phyloP scores from a whole-genome alignment of 1,140 invertebrate genomes.

The Temnothorax curvispinosus region DNA sequence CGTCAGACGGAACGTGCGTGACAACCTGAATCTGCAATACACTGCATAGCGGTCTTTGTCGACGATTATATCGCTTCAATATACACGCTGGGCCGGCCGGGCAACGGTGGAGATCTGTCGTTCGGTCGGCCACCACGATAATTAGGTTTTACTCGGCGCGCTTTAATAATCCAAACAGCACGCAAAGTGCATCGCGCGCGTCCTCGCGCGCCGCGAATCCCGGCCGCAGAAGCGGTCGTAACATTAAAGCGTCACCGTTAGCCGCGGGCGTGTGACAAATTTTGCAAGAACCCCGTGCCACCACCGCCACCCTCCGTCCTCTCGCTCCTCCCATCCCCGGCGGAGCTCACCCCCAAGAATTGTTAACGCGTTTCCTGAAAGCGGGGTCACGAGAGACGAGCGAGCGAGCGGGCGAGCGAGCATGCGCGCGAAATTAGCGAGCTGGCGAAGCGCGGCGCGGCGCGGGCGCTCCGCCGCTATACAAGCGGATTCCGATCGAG shows the following conservation, averaged over 20 bases:
- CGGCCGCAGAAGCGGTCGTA: constrained; percentile 9
- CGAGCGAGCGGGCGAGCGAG: background rate
- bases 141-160: constrained; percentile 71
- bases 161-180: constrained; percentile 72
- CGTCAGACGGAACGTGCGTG: constrained; percentile 6
- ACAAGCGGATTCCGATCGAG: constrained; percentile 74
- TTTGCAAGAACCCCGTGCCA: constrained; percentile 57
- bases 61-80: constrained; percentile 27
- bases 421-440: constrained; percentile 67
- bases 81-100: constrained; percentile 17
- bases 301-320: no score
- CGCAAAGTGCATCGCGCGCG: constrained; percentile 69
- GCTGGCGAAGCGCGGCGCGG: constrained; percentile 51
- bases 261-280: constrained; percentile 66
- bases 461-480: constrained; percentile 17
- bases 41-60: background rate
- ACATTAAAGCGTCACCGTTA: constrained; percentile 51
- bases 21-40: constrained; percentile 9
- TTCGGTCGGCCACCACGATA: constrained; percentile 62
- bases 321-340: background rate
- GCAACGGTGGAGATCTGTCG: constrained; percentile 64
- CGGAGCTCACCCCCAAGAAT: constrained; percentile 46
- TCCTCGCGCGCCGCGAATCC: constrained; percentile 49
- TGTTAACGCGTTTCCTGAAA: constrained; percentile 69
- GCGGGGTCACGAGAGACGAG: constrained; percentile 9